phyloP scores from a whole-genome alignment of 2,888 invertebrate species.

The Sicus ferrugineus region DNA sequence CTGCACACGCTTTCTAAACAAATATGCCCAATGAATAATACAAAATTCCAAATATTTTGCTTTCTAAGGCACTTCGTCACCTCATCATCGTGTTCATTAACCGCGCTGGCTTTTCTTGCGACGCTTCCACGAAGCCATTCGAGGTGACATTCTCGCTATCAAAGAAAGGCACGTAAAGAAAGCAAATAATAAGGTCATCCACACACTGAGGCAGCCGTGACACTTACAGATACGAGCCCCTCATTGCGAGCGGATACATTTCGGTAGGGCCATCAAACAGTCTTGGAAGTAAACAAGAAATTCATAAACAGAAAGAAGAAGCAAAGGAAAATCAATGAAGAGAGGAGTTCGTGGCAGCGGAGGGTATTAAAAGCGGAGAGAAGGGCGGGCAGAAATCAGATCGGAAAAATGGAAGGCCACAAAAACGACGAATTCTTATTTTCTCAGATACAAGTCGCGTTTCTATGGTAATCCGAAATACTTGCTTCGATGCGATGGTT shows the following conservation, averaged over 20 bases:
- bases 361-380: too few species aligned
- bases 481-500: too few species aligned
- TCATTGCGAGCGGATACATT: background rate
- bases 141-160: constrained; percentile 20
- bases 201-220: background rate
- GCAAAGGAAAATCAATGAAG: too few species aligned
- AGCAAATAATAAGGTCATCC: constrained; percentile 34
- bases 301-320: too few species aligned
- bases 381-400: too few species aligned
- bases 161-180: constrained; percentile 7
- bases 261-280: too few species aligned
- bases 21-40: constrained; percentile 9
- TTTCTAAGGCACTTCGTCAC: background rate
- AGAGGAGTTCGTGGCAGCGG: too few species aligned
- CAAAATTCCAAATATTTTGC: constrained; percentile 19
- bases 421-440: too few species aligned
- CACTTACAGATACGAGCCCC: constrained; percentile 4
- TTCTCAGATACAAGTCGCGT: too few species aligned
- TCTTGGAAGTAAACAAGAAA: too few species aligned
- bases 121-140: constrained; percentile 26
- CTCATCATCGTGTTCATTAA: constrained; percentile 7
- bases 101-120: background rate
- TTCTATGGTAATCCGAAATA: too few species aligned
- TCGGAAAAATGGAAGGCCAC: too few species aligned
- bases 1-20: constrained; percentile 26